Percentiles rank a stretch among this genome's conserved stretches.
Evolutionary conservation across 1,140 invertebrate genomes (phyloP).

Genomic region (Drosophila ananassae): DNA sequence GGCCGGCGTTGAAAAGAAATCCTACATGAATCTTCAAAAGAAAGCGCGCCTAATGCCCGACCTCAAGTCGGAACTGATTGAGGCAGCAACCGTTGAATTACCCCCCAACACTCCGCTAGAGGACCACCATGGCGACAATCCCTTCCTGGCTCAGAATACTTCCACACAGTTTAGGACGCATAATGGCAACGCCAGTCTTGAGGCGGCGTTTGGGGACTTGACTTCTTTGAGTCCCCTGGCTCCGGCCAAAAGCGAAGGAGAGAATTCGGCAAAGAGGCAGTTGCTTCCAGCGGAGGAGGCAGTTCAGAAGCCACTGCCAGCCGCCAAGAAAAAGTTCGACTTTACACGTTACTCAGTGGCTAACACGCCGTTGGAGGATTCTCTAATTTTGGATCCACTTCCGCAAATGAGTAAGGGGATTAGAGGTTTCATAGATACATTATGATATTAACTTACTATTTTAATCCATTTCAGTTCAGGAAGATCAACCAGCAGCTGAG

Average conservation of each 20-base stretch:
- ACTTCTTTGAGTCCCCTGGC: slow-evolving; percentile 44
- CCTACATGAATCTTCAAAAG: slow-evolving; percentile 18
- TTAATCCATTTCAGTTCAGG: background rate
- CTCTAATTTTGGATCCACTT: slow-evolving; percentile 18
- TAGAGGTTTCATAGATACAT: background rate
- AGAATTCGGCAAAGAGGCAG: slow-evolving; percentile 36
- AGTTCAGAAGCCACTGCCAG: background rate
- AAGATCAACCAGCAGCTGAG: background rate
- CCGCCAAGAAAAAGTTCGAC: slow-evolving; percentile 46
- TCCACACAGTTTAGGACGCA: slow-evolving; percentile 50
- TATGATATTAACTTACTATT: background rate
- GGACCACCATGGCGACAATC: slow-evolving; percentile 25
- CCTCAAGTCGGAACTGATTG: slow-evolving; percentile 21
- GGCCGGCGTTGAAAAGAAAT: background rate
- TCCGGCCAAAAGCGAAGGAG: background rate
- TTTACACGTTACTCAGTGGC: slow-evolving; percentile 56
- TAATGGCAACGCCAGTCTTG: slow-evolving; percentile 13
- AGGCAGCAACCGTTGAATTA: background rate
- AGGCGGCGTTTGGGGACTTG: slow-evolving; percentile 13
- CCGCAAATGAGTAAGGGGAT: slow-evolving; percentile 11
- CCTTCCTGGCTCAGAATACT: slow-evolving; percentile 53
- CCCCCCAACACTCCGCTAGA: slow-evolving; percentile 58
- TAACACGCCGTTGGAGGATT: slow-evolving; percentile 14
- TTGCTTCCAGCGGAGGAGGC: slow-evolving; percentile 16
- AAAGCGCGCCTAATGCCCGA: background rate